Base-by-base conservation (phyloP, 2,888 invertebrate genomes). In the Aelia acuminata region DNA sequence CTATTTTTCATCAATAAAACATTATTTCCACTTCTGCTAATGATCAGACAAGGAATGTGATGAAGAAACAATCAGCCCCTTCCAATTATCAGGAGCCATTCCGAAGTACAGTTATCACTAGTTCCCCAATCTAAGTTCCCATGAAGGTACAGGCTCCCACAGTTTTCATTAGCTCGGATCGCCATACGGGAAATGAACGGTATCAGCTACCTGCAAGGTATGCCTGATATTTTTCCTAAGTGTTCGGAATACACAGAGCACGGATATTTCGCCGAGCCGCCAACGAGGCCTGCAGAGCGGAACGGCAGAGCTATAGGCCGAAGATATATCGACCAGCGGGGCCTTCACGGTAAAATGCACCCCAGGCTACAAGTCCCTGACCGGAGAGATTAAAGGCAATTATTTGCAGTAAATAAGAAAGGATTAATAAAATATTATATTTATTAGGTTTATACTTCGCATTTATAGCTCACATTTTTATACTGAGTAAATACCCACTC, bases 131-230 rank as follows among this genome's bases (percentile, higher is more conserved):
- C 10, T 10, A 35, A 35, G 63, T 70, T 70, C 63, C 63, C 63
- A 70, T 70, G 63, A 35, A 35, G 18, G 35, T 18, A 7, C 0
- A 70, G 31, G 8, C 31, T 70, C 63, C 63, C 63, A 70, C 63
- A 70, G 63, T 70, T 70, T 70, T 70, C 63, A 35, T 70, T 70
- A 31, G 4, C n/a, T 18, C 2, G 5, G 1, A n/a, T n/a, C n/a
- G 35, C 63, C 63, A 70, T 70, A n/a, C 35, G 63, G 63, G 63
- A 70, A 70, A 70, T 31, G 63, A 70, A 70, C 63, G 63, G 63
- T 70, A 70, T 70, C 2, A 70, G 63, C 26, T n/a, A n/a, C n/a
- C n/a, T 26, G 8, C 53, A n/a, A 11, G 57, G 26, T 3, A 11
- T 57, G 2, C 26, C 3, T 26, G 57, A 57, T 26, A 57, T 26